Evolutionary conservation across 2,888 invertebrate genomes (phyloP).

Genomic region (Rhingia rostrata): DNA sequence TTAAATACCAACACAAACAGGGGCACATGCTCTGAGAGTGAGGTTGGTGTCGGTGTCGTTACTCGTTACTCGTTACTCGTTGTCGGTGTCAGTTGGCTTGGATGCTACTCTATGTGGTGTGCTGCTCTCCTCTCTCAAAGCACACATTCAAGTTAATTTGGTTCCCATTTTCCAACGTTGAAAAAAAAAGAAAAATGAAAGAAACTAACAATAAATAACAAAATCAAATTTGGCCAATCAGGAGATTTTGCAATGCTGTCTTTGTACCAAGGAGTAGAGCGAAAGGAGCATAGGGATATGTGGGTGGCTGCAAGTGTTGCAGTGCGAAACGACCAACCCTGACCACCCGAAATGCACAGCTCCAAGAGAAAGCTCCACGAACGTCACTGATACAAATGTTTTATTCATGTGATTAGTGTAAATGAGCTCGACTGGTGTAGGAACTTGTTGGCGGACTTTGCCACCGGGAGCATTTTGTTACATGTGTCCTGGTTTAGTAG

Average conservation of each 20-base stretch:
- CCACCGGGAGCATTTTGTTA: too few species aligned
- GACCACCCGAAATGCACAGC: background rate
- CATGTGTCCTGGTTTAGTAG: too few species aligned
- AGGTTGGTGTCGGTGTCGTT: background rate
- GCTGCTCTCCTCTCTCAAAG: constrained; percentile 41
- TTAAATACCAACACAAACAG: constrained; percentile 58
- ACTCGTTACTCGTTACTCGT: too few species aligned
- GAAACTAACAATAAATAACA: too few species aligned
- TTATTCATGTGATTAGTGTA: constrained; percentile 46
- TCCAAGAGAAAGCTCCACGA: background rate
- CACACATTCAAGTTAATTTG: constrained; percentile 58
- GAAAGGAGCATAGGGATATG: background rate
- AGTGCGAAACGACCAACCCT: constrained; percentile 1
- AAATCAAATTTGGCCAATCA: constrained; percentile 42
- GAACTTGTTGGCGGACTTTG: too few species aligned
- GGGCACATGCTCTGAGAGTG: constrained; percentile 18
- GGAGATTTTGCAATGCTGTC: constrained; percentile 45
- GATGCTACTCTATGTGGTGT: constrained; percentile 18
- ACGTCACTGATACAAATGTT: constrained; percentile 27
- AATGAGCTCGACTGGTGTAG: constrained; percentile 11
- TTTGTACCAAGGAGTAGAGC: background rate
- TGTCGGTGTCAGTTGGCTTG: constrained; percentile 4
- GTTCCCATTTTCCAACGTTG: constrained; percentile 22
- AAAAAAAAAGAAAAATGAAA: constrained; percentile 21
- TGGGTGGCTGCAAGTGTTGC: constrained; percentile 5